Evolutionary conservation across 2,888 invertebrate species (phyloP).

Genomic region (Oscheius onirici): DNA sequence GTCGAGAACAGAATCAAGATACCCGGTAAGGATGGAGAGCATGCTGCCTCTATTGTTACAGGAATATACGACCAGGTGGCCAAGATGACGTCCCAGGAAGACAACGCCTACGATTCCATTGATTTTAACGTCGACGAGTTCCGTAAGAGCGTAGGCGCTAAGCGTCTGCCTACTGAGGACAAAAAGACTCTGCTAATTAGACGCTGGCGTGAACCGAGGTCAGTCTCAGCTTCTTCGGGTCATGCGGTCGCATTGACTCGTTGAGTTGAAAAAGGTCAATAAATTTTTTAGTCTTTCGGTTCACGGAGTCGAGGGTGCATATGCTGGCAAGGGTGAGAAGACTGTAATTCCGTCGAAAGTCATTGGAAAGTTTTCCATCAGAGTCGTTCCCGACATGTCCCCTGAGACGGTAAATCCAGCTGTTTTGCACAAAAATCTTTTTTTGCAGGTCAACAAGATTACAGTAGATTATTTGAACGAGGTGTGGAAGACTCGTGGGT

Average conservation of each 20-base stretch:
- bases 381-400: slow-evolving; percentile 92
- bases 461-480: slow-evolving; percentile 83
- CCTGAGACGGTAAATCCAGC: slow-evolving; percentile 79
- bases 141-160: slow-evolving; percentile 50
- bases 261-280: neutral
- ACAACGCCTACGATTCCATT: slow-evolving; percentile 81
- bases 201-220: slow-evolving; percentile 54
- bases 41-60: slow-evolving; percentile 21
- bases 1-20: slow-evolving; percentile 79
- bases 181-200: slow-evolving; percentile 51
- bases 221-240: neutral
- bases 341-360: slow-evolving; percentile 75
- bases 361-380: slow-evolving; percentile 93
- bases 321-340: slow-evolving; percentile 91
- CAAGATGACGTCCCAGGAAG: slow-evolving; percentile 73
- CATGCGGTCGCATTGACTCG: neutral
- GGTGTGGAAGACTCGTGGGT: slow-evolving; percentile 80
- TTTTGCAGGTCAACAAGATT: slow-evolving; percentile 72
- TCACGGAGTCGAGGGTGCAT: slow-evolving; percentile 94
- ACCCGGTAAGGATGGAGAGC: slow-evolving; percentile 76
- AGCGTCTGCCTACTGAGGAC: slow-evolving; percentile 48
- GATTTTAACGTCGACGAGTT: slow-evolving; percentile 81
- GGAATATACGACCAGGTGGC: slow-evolving; percentile 83
- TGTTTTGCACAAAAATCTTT: neutral
- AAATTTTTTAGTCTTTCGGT: slow-evolving; percentile 80